These are phyloP conservation scores for Aphidoletes aphidimyza DNA, from an alignment of 2,888 invertebrate species.

Conservation along the genomic window DNA sequence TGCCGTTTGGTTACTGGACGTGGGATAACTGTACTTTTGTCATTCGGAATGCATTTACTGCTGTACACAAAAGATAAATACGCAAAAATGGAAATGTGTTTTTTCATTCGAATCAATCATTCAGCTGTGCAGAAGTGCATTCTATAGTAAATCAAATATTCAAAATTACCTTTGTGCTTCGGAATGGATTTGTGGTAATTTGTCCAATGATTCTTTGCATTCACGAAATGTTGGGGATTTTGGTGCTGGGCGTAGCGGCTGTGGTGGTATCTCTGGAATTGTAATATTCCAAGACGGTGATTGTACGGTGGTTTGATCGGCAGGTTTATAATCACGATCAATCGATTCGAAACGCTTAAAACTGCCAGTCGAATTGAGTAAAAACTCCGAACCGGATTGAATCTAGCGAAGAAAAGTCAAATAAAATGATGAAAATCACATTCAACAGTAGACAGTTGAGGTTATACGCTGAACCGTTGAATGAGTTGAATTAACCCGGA, in stretches of 20 bases:
- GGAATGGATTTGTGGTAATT: slow-evolving; percentile 44
- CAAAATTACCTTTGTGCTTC: slow-evolving; percentile 10
- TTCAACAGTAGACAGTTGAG: not conserved
- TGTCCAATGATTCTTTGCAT: slow-evolving; percentile 56
- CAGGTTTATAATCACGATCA: slow-evolving; percentile 69
- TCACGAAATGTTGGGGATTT: slow-evolving; percentile 51
- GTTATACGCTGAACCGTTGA: not conserved
- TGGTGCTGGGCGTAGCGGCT: slow-evolving; percentile 74
- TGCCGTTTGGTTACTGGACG: slow-evolving; percentile 63
- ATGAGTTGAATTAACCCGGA: not conserved
- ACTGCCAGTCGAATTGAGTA: slow-evolving; percentile 72
- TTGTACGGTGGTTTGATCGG: slow-evolving; percentile 66
- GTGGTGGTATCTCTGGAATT: slow-evolving; percentile 71
- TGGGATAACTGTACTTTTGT: slow-evolving; percentile 55
- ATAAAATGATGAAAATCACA: slow-evolving; percentile 13
- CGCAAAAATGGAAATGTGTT: not conserved
- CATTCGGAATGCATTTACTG: not conserved
- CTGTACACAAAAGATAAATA: not conserved
- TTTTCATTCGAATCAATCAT: not conserved
- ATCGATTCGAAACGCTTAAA: slow-evolving; percentile 75
- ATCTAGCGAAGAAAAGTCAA: slow-evolving; percentile 65
- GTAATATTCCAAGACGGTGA: slow-evolving; percentile 65
- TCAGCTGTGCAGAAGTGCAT: not conserved
- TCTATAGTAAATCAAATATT: not conserved
- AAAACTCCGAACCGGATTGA: slow-evolving; percentile 73